Evolutionary conservation across 2,888 invertebrate species (phyloP), one percentile per base, ranked within the genome.

Genomic region (Nymphalis c-album): DNA sequence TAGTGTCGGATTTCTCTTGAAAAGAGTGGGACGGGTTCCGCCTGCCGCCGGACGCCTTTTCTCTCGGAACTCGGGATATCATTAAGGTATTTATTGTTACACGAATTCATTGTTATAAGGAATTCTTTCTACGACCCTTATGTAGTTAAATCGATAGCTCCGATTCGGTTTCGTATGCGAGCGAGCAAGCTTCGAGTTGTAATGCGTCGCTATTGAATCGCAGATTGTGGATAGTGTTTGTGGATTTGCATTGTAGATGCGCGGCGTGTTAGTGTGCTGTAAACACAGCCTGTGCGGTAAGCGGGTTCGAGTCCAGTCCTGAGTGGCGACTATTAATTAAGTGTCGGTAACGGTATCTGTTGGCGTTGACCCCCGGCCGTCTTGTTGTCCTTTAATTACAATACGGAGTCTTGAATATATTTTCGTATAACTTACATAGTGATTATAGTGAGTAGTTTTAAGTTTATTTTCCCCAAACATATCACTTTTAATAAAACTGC

Each of bases 31-130:
- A 85, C 86, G 88, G 86, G 86, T 79, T 84, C 84, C 85, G 85
- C 85, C 85, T 55, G 85, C 78, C 79, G 84, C 83, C 86, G 87
- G 90, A 89, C 91, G 92, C 90, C 85, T 88, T 87, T 88, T 86
- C 88, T 86, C 88, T 87, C 85, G 82, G 87, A 86, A 90, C 91
- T 88, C 85, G 86, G 91, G 92, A 91, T 92, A 92, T 91, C 92
- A 92, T 91, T 91, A 91, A 91, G 92, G 92, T 92, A 92, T 92
- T 91, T 92, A 91, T 91, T 91, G 92, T 92, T 87, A 91, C 90
- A 90, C 89, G 87, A 88, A 85, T 84, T 90, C 89, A 91, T 92
- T 91, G 92, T 91, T 91, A 85, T 90, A 90, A 88, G 88, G 86
- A 88, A 90, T 90, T 89, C 87, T 90, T 91, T 89, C 85, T 83